These are phyloP conservation scores for Eilema depressum DNA, from an alignment of 2,888 invertebrate genomes.

Conservation along the genomic window DNA sequence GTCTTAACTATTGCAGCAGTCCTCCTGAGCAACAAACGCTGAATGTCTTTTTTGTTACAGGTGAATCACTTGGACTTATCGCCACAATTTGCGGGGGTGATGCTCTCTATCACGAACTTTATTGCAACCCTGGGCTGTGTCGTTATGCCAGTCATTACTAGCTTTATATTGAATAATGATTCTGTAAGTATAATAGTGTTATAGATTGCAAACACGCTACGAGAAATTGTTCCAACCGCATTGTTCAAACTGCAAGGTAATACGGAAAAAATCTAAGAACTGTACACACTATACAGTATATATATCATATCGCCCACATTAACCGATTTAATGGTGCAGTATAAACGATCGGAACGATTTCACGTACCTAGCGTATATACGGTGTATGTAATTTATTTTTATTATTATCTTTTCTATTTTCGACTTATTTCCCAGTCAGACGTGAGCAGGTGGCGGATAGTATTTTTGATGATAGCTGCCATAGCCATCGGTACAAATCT, in stretches of 20 bases:
- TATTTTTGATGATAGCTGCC: conserved; percentile 90
- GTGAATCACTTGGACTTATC: conserved; percentile 93
- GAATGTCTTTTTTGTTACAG: conserved; percentile 70
- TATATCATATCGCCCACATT: too few relatives aligned
- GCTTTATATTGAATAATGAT: conserved; percentile 88
- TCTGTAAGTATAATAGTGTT: conserved; percentile 60
- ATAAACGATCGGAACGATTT: too few relatives aligned
- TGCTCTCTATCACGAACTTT: conserved; percentile 93
- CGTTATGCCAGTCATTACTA: conserved; percentile 90
- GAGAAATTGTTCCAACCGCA: too few relatives aligned
- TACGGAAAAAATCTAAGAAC: background rate
- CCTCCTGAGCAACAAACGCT: background rate
- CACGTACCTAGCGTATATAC: too few relatives aligned
- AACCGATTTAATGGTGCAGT: too few relatives aligned
- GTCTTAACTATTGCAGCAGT: background rate
- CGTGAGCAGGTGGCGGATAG: conserved; percentile 89
- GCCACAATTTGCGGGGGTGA: conserved; percentile 92
- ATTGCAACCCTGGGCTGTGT: conserved; percentile 90
- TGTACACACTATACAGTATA: background rate
- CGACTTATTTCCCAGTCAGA: conserved; percentile 83
- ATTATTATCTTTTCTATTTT: too few relatives aligned
- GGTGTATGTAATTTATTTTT: too few relatives aligned
- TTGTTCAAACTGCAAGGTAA: too few relatives aligned
- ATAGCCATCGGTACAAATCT: conserved; percentile 88
- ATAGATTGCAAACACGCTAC: too few relatives aligned